A percentile compares a stretch with the other conserved stretches of the same genome.
Evolutionary conservation across 1,140 invertebrate genomes (phyloP).

Genomic region (Semibalanus balanoides): DNA sequence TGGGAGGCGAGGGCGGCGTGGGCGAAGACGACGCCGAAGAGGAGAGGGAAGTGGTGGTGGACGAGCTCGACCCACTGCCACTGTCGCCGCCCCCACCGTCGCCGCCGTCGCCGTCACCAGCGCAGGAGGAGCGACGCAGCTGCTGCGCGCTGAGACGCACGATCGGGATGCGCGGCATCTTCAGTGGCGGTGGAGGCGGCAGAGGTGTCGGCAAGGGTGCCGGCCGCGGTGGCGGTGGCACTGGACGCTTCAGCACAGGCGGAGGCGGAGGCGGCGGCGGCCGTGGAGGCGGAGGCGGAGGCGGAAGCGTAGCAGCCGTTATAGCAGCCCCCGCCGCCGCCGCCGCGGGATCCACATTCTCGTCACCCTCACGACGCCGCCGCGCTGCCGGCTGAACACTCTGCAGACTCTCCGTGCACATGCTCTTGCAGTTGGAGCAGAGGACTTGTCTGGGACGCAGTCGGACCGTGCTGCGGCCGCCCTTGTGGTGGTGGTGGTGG

Average conservation of each 20-base stretch:
- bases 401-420: slow-evolving; percentile 1
- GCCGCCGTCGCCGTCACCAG: too few species aligned
- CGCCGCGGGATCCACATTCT: not conserved
- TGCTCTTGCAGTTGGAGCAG: not conserved
- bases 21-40: not conserved
- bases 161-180: not conserved
- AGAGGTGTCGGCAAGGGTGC: too few species aligned
- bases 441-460: not conserved
- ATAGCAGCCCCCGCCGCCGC: too few species aligned
- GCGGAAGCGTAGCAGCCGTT: too few species aligned
- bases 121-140: not conserved
- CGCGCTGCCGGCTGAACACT: not conserved
- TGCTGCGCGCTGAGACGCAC: not conserved
- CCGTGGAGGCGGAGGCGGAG: too few species aligned
- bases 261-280: too few species aligned
- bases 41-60: not conserved
- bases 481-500: not conserved
- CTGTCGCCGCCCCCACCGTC: not conserved
- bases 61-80: not conserved
- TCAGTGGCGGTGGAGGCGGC: not conserved
- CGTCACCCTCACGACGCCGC: not conserved
- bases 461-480: not conserved
- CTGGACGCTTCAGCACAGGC: too few species aligned
- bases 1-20: too few species aligned
- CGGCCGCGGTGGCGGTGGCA: too few species aligned